Conservation (phyloP, 2,113 vertebrate species). For the Lipophrys pholis region DNA sequence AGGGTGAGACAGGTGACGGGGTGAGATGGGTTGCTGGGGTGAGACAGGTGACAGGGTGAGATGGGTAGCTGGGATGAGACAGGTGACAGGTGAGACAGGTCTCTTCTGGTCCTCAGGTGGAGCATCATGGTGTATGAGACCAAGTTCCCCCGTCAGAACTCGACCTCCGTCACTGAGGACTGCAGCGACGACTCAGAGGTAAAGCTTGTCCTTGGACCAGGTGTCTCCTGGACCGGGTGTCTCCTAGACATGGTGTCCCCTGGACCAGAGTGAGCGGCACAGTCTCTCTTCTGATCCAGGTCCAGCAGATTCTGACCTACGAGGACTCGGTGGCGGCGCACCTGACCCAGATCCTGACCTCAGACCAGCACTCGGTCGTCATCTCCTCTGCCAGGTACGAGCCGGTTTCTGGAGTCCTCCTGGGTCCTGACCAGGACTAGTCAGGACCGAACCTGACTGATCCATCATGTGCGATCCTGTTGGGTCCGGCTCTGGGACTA, state of each 20-base stretch:
- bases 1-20: too few species aligned
- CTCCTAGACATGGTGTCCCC: too few species aligned
- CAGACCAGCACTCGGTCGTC: slow-evolving; percentile 97
- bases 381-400: slow-evolving; percentile 96
- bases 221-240: too few species aligned
- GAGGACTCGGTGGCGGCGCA: slow-evolving; percentile 97
- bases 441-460: too few species aligned
- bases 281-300: slow-evolving; percentile 77
- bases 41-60: slow-evolving; percentile 86
- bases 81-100: not conserved
- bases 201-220: slow-evolving; percentile 13
- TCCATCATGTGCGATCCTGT: too few species aligned
- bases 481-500: too few species aligned
- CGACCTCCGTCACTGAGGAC: slow-evolving; percentile 88
- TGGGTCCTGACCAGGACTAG: too few species aligned
- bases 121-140: slow-evolving; percentile 99
- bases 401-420: not conserved
- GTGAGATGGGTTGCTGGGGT: not conserved
- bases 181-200: slow-evolving; percentile 96
- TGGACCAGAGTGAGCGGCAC: too few species aligned
- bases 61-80: not conserved
- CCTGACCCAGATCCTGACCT: slow-evolving; percentile 96
- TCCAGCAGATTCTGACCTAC: slow-evolving; percentile 96
- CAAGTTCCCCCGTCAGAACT: slow-evolving; percentile 90
- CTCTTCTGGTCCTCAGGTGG: slow-evolving; percentile 84